Percentiles rank a stretch among this genome's conserved stretches.
phyloP scores from a whole-genome alignment of 2,113 vertebrate species.

The Prinia subflava region DNA sequence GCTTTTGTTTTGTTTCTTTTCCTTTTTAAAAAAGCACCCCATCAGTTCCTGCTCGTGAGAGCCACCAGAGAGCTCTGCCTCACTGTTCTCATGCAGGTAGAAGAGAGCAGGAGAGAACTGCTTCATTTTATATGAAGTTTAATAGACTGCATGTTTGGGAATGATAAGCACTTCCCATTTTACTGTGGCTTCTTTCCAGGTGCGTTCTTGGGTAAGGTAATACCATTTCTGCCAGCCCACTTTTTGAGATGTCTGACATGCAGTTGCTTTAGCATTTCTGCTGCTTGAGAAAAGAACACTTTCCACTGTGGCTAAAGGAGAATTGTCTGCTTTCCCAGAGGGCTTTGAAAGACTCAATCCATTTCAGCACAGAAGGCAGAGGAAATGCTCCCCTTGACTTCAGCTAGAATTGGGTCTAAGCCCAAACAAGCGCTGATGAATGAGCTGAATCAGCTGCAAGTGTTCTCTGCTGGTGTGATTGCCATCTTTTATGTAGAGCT shows the following conservation, averaged over 20 bases:
- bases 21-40: not conserved
- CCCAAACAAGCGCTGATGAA: constrained; percentile 4
- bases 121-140: not conserved
- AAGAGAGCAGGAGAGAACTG: not conserved
- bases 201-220: not conserved
- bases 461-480: not conserved
- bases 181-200: not conserved
- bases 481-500: not conserved
- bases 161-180: not conserved
- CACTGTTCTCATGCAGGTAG: not conserved
- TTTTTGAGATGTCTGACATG: not conserved
- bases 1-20: too few species aligned
- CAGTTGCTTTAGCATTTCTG: not conserved
- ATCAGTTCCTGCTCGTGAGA: not conserved
- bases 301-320: not conserved
- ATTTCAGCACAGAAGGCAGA: not conserved
- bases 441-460: constrained; percentile 7
- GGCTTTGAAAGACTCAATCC: not conserved
- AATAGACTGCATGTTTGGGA: not conserved
- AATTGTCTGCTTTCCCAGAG: not conserved
- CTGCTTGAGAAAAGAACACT: not conserved
- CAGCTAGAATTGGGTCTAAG: not conserved
- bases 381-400: not conserved
- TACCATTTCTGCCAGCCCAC: not conserved
- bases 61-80: constrained; percentile 48